phyloP scores from a whole-genome alignment of 2,797 vertebrate species.

The Liasis olivaceus region DNA sequence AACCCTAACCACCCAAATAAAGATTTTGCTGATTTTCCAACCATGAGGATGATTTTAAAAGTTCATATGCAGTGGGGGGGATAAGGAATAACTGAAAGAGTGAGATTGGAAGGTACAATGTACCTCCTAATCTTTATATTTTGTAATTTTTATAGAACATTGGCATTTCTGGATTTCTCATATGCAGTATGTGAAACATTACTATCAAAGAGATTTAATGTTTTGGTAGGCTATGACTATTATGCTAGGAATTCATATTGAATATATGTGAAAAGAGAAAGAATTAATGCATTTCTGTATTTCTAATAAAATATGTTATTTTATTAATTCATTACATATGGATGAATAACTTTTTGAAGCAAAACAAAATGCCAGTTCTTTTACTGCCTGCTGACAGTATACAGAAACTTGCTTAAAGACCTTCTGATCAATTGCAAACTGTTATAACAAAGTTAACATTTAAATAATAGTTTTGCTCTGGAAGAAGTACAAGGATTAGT shows the following conservation, averaged over 20 bases:
- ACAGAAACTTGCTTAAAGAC: slow-evolving; percentile 17
- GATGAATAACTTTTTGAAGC: background rate
- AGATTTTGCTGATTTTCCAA: background rate
- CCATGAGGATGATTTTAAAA: background rate
- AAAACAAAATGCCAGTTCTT: slow-evolving; percentile 16
- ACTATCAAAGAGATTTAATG: background rate
- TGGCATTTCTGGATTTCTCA: background rate
- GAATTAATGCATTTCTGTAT: background rate
- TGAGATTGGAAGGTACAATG: background rate
- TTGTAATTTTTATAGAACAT: background rate
- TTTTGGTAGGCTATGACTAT: background rate
- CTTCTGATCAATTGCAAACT: slow-evolving; percentile 12
- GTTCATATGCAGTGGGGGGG: background rate
- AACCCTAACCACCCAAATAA: background rate
- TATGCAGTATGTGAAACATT: background rate
- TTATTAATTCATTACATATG: background rate
- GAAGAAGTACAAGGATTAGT: background rate
- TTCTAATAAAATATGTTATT: background rate
- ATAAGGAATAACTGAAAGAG: background rate
- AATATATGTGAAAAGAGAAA: background rate
- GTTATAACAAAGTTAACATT: slow-evolving; percentile 3
- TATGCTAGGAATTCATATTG: background rate
- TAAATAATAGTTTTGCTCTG: background rate
- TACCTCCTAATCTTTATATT: background rate
- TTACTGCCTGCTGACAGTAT: slow-evolving; percentile 16